phyloP scores from a whole-genome alignment of 2,797 vertebrate species.

The Ctenopoma multispine region DNA sequence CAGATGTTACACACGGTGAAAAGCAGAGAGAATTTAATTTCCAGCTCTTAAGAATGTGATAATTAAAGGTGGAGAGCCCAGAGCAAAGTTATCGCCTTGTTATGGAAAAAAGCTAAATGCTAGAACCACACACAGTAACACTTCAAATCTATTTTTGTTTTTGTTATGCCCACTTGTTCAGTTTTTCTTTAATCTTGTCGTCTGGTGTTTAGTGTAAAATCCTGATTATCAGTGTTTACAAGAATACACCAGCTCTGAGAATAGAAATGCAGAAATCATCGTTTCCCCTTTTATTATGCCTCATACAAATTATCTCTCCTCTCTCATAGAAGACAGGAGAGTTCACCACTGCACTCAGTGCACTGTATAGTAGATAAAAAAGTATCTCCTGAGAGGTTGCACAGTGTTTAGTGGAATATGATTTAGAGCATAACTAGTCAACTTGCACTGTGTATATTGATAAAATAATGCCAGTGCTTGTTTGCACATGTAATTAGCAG shows the following conservation, averaged over 20 bases:
- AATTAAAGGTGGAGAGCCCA: neutral
- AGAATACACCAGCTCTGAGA: neutral
- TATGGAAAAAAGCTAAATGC: neutral
- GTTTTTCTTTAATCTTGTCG: neutral
- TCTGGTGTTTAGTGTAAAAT: neutral
- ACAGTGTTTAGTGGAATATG: neutral
- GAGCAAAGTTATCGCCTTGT: slow-evolving; percentile 11
- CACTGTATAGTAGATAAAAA: neutral
- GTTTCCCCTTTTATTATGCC: too few species aligned
- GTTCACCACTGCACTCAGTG: too few species aligned
- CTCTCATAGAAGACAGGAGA: too few species aligned
- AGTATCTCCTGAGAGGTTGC: neutral
- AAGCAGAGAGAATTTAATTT: slow-evolving; percentile 6
- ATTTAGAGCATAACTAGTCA: neutral
- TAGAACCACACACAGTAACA: neutral
- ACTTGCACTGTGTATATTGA: neutral
- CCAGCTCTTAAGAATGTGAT: slow-evolving; percentile 26
- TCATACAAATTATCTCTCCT: too few species aligned
- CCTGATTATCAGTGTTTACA: neutral
- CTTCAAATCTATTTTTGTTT: neutral
- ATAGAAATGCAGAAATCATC: neutral
- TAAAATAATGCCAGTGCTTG: neutral
- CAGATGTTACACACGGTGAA: neutral
- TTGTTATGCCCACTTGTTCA: neutral
- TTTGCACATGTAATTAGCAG: slow-evolving; percentile 36